phyloP scores from a whole-genome alignment of 2,888 invertebrate genomes.

The Dendrolimus pini region DNA sequence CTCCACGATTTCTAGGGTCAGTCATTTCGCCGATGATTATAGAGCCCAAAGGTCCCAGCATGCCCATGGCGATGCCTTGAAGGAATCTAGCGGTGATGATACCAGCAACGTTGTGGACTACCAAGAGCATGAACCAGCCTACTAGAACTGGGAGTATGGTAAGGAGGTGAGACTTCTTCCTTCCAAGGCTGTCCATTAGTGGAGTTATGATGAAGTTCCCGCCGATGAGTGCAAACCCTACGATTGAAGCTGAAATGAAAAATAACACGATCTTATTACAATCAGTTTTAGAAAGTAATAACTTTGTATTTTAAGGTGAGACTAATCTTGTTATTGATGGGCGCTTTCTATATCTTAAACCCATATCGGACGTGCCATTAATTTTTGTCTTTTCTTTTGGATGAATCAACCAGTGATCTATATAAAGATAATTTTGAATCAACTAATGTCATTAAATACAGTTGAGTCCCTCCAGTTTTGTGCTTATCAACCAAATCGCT shows the following conservation, averaged over 20 bases:
- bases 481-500: no score
- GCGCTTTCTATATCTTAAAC: no score
- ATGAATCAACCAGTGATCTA: no score
- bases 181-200: slow-evolving; percentile 73
- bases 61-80: slow-evolving; percentile 73
- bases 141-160: slow-evolving; percentile 68
- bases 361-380: no score
- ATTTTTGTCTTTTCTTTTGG: no score
- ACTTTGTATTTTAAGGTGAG: no score
- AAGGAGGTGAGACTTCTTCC: slow-evolving; percentile 73
- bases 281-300: no score
- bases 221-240: slow-evolving; percentile 76
- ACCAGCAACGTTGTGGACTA: slow-evolving; percentile 57
- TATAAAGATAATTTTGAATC: no score
- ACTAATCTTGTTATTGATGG: no score
- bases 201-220: slow-evolving; percentile 77
- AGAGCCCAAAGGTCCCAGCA: slow-evolving; percentile 71
- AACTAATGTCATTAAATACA: no score
- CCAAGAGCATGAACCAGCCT: slow-evolving; percentile 77
- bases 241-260: slow-evolving; percentile 74
- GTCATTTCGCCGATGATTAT: slow-evolving; percentile 78
- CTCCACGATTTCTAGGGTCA: slow-evolving; percentile 78
- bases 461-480: no score
- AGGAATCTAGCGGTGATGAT: slow-evolving; percentile 71
- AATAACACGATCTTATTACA: neutral